A percentile compares a stretch with the other conserved stretches of the same genome.
These are phyloP conservation scores for Alces alces DNA, from an alignment of 2,113 vertebrate species.

Conservation along the genomic window DNA sequence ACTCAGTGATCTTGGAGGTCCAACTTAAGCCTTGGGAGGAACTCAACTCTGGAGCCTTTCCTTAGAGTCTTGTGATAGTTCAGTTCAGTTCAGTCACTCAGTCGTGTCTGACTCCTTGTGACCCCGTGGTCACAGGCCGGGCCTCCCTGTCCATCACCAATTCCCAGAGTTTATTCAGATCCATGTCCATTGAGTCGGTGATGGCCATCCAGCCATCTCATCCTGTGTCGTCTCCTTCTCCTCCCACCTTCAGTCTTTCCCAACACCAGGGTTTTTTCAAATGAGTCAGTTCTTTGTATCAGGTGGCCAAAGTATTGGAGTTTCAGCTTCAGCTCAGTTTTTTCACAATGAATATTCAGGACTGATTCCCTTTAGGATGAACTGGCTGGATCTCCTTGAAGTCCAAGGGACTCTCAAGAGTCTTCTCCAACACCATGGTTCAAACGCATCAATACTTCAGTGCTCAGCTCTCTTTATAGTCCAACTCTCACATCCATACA, in stretches of 20 bases:
- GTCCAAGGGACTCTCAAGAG: background rate
- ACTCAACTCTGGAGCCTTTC: background rate
- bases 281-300: background rate
- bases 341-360: background rate
- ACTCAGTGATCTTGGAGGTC: background rate
- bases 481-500: background rate
- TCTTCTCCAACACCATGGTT: background rate
- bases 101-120: accelerated
- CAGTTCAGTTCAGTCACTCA: background rate
- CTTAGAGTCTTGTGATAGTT: background rate
- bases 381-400: background rate
- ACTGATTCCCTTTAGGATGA: background rate
- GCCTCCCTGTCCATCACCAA: background rate
- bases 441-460: background rate
- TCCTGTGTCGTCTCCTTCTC: background rate
- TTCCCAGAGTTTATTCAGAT: background rate
- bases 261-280: background rate
- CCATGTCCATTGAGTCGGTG: background rate
- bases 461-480: background rate
- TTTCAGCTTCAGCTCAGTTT: background rate
- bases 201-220: background rate
- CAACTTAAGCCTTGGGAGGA: background rate
- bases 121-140: background rate
- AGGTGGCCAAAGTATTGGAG: background rate
- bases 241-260: background rate